Base-by-base conservation (phyloP, 2,888 invertebrate species). In the Syrista parreyssii region DNA sequence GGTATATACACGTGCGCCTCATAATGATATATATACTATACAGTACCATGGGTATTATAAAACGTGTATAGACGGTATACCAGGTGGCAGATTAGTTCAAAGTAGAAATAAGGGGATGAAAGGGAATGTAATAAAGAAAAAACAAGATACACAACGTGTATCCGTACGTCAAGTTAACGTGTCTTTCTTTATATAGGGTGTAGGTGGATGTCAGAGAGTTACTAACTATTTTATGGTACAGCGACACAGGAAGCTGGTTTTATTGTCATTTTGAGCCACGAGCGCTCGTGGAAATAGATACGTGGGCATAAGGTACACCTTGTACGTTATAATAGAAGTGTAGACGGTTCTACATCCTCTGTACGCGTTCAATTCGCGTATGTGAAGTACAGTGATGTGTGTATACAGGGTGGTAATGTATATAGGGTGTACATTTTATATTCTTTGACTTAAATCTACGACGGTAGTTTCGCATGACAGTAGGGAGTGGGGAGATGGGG, bases 211-310 rank as follows among this genome's bases (percentile, higher is more conserved):
- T 55, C 55, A 55, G 55, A 55, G 55, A 23, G 9, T 2, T 9
- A 55, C 23, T 82, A 81, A 82, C 83, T 80, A 78, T 81, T 81
- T 83, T 82, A 82, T 80, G 82, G 80, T 75, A 78, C 30, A 55
- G 76, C 55, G 9, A 78, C 76, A 75, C 77, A 81, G 73, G 76
- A 75, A 77, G 79, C 74, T 69, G 76, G 77, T 77, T 76, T 81
- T 79, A 82, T 79, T 78, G 73, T 78, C 79, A 71, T 77, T 81
- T 79, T 78, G 73, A 80, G 78, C 68, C 76, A 75, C 35, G 40
- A 74, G 34, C 73, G 68, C 68, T 55, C 74, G 75, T 73, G 73
- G 68, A 78, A 78, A 78, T 75, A 69, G 68, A 75, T 23, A 55
- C 55, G 9, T 55, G 23, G 15, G 2, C 15, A 55, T 55, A 55